Evolutionary conservation across 2,888 invertebrate genomes (phyloP), one percentile per base, ranked within the genome.

Genomic region (Teleiodes luculella): DNA sequence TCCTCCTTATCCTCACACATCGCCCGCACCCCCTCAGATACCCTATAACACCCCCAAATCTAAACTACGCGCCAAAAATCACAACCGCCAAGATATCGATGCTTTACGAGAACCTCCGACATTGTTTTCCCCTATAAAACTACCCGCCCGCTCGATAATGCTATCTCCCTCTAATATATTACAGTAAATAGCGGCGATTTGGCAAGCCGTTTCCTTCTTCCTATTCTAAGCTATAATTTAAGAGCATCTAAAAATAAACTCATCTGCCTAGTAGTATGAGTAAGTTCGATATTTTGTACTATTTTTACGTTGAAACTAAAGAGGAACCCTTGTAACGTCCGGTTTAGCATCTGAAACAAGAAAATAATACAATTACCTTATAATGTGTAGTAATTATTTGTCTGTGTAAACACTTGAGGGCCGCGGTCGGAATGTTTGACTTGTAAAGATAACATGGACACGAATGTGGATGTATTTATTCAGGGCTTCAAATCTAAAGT

Each of bases 1-100:
- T 88, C 88, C 65, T 88, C 88, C 76, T 88, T 88, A 77, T 88
- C 86, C 77, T 88, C 88, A 58, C 86, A 86, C 88, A 88, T 86
- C 71, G 74, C 77, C 67, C 59, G 67, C n/a, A 41, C 66, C 45
- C 24, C 43, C 63, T 68, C 66, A 24, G 24, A 24, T 6, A 24
- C 24, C 3, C 24, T 24, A 24, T 6, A 24, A 24, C 67, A 65
- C 68, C 65, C 72, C 45, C 62, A 65, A 67, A 67, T 70, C 69
- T 74, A 80, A 77, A 73, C 80, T 76, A 75, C 79, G 80, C 76
- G 69, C 70, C 65, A 72, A 75, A 76, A 80, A 78, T 80, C 82
- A 80, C 82, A 78, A 82, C 83, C 79, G 60, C 64, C 72, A 64
- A 84, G 85, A 86, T 86, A 87, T 75, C 85, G 82, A 78, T 83